Conservation (phyloP, 2,797 vertebrate genomes). For the Diceros bicornis region DNA sequence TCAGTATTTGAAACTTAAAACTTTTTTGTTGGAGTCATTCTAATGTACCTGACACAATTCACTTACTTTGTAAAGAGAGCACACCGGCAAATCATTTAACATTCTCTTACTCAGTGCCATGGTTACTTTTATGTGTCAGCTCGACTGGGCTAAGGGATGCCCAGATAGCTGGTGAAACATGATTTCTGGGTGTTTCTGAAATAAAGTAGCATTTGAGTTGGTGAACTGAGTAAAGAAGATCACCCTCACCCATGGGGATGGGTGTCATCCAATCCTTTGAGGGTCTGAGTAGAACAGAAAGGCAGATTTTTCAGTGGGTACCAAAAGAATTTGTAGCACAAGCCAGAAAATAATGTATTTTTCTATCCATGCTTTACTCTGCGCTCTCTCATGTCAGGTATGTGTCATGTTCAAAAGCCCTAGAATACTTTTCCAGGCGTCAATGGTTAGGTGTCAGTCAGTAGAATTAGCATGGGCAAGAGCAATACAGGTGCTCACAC, state of each 20-base stretch:
- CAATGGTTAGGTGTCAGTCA: not conserved
- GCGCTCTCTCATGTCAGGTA: too few relatives aligned
- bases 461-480: too few relatives aligned
- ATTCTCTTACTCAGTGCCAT: not conserved
- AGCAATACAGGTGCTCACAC: not conserved
- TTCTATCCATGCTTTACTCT: not conserved
- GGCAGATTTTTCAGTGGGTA: not conserved
- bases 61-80: too few relatives aligned
- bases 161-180: not conserved
- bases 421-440: not conserved
- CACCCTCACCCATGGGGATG: not conserved
- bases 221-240: not conserved
- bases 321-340: not conserved
- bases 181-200: not conserved
- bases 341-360: not conserved
- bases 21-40: not conserved
- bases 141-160: not conserved
- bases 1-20: not conserved
- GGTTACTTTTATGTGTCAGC: not conserved
- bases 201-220: not conserved
- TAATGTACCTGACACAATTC: rapidly evolving
- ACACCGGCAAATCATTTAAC: not conserved
- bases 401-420: not conserved
- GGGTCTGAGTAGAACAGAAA: not conserved
- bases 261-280: not conserved